Conservation (phyloP, 1,140 invertebrate genomes). For the Goniozus legneri region DNA sequence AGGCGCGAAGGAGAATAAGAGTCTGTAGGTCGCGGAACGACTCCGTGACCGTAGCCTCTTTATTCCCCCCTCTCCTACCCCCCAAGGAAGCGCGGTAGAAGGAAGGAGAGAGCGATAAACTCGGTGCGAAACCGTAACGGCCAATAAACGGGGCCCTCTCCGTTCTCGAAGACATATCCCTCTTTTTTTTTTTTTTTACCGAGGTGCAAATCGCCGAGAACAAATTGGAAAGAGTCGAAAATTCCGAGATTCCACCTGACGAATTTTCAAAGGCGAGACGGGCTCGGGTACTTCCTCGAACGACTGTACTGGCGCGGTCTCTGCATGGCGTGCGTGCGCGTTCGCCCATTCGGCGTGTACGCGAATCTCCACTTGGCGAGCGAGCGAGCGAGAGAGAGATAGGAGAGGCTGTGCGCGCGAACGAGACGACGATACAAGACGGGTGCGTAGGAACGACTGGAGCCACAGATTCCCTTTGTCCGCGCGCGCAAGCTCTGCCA, state of each 20-base stretch:
- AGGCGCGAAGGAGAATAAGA: slow-evolving; percentile 8
- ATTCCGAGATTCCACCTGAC: too few species aligned
- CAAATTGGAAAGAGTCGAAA: not conserved
- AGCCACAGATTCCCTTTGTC: slow-evolving; percentile 46
- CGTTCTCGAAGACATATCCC: too few species aligned
- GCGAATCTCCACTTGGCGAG: not conserved
- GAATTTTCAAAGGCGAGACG: too few species aligned
- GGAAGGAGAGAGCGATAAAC: slow-evolving; percentile 2
- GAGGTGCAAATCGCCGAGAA: not conserved
- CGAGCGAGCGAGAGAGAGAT: not conserved
- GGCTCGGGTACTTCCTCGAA: slow-evolving; percentile 23
- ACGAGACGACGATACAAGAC: slow-evolving; percentile 8
- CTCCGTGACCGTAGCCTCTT: slow-evolving; percentile 23
- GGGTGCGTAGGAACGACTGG: slow-evolving; percentile 28
- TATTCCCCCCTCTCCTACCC: slow-evolving; percentile 17
- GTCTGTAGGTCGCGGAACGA: slow-evolving; percentile 20
- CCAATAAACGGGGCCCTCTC: too few species aligned
- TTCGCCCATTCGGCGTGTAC: slow-evolving; percentile 5
- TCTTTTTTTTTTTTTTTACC: too few species aligned
- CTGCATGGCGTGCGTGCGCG: slow-evolving; percentile 16
- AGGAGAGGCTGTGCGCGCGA: too few species aligned
- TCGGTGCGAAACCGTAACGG: too few species aligned
- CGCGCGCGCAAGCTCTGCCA: slow-evolving; percentile 35
- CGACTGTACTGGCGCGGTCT: slow-evolving; percentile 32
- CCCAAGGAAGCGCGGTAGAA: slow-evolving; percentile 17